These are phyloP conservation scores for Larimichthys polyactis DNA, from an alignment of 2,113 vertebrate species.

Conservation along the genomic window DNA sequence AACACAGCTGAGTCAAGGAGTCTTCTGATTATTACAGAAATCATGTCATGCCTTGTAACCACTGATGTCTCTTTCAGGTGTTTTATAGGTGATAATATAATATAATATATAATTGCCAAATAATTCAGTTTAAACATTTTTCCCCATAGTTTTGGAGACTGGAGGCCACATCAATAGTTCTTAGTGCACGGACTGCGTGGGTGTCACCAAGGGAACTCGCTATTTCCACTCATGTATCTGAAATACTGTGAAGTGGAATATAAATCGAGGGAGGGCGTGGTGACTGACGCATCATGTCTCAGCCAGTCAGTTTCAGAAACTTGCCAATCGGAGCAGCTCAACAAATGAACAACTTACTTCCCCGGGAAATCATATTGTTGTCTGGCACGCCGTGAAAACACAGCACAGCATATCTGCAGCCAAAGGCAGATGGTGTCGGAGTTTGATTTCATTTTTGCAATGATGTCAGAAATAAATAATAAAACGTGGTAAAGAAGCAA, in stretches of 20 bases:
- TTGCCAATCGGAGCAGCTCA: neutral
- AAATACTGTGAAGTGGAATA: neutral
- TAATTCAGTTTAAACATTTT: neutral
- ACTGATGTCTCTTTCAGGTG: slow-evolving; percentile 4
- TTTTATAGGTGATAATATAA: neutral
- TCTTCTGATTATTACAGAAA: slow-evolving; percentile 54
- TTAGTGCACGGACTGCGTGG: neutral
- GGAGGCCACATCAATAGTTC: no score
- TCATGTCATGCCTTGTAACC: slow-evolving; percentile 24
- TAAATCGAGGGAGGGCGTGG: neutral
- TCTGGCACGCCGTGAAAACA: neutral
- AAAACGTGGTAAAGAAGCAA: neutral
- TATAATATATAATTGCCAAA: neutral
- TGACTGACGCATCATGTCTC: neutral
- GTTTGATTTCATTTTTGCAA: neutral
- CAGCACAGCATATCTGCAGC: neutral
- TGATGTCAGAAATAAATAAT: neutral
- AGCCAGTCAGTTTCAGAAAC: neutral
- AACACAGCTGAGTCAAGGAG: slow-evolving; percentile 63
- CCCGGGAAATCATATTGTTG: neutral
- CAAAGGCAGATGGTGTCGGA: neutral
- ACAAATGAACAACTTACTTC: neutral
- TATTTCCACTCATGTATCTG: neutral
- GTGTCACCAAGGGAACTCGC: neutral
- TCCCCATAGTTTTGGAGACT: neutral